Percentiles rank a stretch among this genome's conserved stretches.
Conservation (phyloP, 30 jellyfish, hydroid and myxozoan genomes). For the Chrysaora quinquecirrha region DNA sequence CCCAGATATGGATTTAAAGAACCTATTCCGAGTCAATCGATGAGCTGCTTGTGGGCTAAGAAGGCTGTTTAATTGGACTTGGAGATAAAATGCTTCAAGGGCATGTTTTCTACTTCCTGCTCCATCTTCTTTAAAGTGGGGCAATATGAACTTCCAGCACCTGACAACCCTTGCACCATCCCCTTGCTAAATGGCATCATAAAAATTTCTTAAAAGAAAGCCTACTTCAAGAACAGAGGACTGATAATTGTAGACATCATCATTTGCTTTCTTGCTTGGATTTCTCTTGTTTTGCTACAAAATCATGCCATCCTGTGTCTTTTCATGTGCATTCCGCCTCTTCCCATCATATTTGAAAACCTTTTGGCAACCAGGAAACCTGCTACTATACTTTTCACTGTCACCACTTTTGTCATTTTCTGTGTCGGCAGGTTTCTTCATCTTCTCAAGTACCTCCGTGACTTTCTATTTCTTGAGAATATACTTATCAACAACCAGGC, state of each 20-base stretch:
- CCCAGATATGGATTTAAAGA: constrained; percentile 19
- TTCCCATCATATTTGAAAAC: not conserved
- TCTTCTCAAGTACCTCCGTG: not conserved
- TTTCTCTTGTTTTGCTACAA: not conserved
- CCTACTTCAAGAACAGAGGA: constrained; percentile 34
- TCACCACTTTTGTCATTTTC: not conserved
- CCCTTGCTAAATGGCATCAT: constrained; percentile 38
- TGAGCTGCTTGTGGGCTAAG: constrained; percentile 35
- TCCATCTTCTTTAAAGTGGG: constrained; percentile 33
- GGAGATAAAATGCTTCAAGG: constrained; percentile 34
- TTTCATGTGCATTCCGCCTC: not conserved
- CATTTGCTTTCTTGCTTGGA: not conserved
- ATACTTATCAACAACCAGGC: constrained; percentile 25
- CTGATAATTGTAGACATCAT: constrained; percentile 6
- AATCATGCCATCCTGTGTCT: not conserved
- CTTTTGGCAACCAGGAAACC: not conserved
- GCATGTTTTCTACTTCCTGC: constrained; percentile 37
- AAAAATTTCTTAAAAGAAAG: constrained; percentile 23
- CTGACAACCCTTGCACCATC: constrained; percentile 46
- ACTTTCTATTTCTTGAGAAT: not conserved
- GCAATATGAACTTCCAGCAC: constrained; percentile 48
- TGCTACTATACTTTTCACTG: constrained; percentile 3
- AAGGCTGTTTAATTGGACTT: constrained; percentile 20
- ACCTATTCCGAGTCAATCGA: constrained; percentile 34
- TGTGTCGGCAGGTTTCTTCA: not conserved